Evolutionary conservation across 37 sponge, comb jelly and placozoan species (phyloP).

Genomic region (Spongilla lacustris): DNA sequence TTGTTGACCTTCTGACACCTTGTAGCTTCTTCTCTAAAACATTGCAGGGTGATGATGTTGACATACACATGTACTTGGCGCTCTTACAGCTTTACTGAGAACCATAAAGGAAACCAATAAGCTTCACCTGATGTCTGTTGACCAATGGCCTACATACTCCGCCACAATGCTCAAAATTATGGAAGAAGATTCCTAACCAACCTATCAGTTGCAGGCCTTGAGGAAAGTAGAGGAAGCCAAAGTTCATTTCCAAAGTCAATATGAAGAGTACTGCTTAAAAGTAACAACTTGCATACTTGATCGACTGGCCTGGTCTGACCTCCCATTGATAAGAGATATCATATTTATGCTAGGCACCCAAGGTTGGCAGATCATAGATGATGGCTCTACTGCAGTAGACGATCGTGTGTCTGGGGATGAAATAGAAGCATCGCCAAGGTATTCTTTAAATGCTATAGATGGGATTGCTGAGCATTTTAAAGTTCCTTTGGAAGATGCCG

Average conservation of each 20-base stretch:
- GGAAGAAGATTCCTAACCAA: slow-evolving; percentile 31
- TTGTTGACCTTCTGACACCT: slow-evolving; percentile 69
- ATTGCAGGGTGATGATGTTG: slow-evolving; percentile 25
- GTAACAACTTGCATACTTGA: slow-evolving; percentile 58
- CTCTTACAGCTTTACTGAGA: slow-evolving; percentile 56
- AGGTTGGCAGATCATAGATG: slow-evolving; percentile 63
- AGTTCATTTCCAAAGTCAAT: slow-evolving; percentile 43
- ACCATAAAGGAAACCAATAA: slow-evolving; percentile 63
- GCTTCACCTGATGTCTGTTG: slow-evolving; percentile 56
- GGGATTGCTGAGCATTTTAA: slow-evolving; percentile 24
- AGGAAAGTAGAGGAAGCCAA: slow-evolving; percentile 36
- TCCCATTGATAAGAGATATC: slow-evolving; percentile 64
- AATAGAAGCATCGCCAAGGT: not conserved
- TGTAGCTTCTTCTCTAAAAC: slow-evolving; percentile 66
- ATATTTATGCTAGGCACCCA: slow-evolving; percentile 65
- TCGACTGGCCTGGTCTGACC: slow-evolving; percentile 73
- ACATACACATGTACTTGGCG: slow-evolving; percentile 68
- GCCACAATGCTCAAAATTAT: slow-evolving; percentile 55
- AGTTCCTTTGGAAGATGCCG: slow-evolving; percentile 44
- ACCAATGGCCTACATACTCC: slow-evolving; percentile 64
- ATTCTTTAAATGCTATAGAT: slow-evolving; percentile 23
- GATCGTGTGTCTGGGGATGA: slow-evolving; percentile 1
- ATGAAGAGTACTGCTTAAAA: slow-evolving; percentile 53
- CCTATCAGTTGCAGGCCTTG: slow-evolving; percentile 61
- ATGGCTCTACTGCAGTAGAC: slow-evolving; percentile 6